phyloP scores from a whole-genome alignment of 1,140 invertebrate species.

The Pseudomyrmex flavicornis region DNA sequence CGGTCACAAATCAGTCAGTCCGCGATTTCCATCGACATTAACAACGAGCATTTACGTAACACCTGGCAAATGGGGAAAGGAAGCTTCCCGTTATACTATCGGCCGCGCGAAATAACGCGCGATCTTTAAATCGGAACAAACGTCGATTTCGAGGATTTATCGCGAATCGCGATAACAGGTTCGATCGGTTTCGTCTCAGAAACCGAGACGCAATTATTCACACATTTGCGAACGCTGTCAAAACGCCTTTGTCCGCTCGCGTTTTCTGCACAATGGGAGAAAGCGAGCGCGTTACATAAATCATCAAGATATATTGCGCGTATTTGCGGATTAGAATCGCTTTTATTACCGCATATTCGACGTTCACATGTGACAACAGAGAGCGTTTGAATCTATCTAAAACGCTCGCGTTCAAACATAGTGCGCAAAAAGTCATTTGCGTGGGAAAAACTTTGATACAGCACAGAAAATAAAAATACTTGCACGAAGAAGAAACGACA shows the following conservation, averaged over 20 bases:
- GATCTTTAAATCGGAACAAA: slow-evolving; percentile 5
- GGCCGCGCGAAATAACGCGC: slow-evolving; percentile 7
- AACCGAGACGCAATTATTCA: slow-evolving; percentile 39
- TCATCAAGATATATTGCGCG: slow-evolving; percentile 35
- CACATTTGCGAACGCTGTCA: slow-evolving; percentile 20
- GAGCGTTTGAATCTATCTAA: background rate
- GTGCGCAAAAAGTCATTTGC: background rate
- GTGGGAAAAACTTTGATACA: background rate
- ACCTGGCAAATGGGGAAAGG: background rate
- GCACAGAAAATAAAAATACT: background rate
- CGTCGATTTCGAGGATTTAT: slow-evolving; percentile 6
- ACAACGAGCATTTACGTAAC: slow-evolving; percentile 36
- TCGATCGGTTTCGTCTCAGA: slow-evolving; percentile 7
- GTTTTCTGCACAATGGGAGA: slow-evolving; percentile 46
- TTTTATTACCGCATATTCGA: background rate
- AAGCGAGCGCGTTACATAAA: slow-evolving; percentile 53
- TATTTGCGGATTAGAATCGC: background rate
- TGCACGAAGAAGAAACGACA: too few relatives aligned
- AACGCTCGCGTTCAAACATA: background rate
- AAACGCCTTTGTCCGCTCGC: background rate
- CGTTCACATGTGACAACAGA: background rate
- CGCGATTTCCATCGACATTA: slow-evolving; percentile 49
- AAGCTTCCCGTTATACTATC: slow-evolving; percentile 37
- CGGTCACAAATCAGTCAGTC: slow-evolving; percentile 34
- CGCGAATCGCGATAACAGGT: slow-evolving; percentile 29